Evolutionary conservation across 2,888 invertebrate species (phyloP).

Genomic region (Ormia ochracea): DNA sequence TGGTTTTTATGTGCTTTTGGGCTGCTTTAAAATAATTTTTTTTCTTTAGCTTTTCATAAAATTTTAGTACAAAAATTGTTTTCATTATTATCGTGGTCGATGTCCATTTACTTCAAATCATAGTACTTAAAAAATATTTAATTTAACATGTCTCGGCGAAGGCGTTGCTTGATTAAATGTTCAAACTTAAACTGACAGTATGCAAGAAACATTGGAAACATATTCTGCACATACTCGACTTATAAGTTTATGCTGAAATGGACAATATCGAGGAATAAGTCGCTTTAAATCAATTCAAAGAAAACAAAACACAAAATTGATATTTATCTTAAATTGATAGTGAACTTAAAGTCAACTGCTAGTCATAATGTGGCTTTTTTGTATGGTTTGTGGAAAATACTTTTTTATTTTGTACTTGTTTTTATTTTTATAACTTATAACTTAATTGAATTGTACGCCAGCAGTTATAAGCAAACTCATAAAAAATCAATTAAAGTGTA

Average conservation of each 20-base stretch:
- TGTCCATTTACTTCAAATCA: constrained; percentile 34
- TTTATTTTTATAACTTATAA: constrained; percentile 22
- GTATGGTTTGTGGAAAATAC: too few relatives aligned
- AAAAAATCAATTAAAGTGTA: constrained; percentile 38
- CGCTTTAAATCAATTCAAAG: constrained; percentile 5
- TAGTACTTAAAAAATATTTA: constrained; percentile 9
- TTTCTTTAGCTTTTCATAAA: not conserved
- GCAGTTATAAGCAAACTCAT: constrained; percentile 28
- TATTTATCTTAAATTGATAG: constrained; percentile 56
- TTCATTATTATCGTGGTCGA: constrained; percentile 33
- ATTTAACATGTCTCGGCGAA: constrained; percentile 44
- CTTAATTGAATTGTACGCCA: constrained; percentile 42
- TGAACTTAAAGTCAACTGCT: constrained; percentile 54
- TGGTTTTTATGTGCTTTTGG: too few relatives aligned
- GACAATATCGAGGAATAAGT: constrained; percentile 12
- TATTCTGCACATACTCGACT: not conserved
- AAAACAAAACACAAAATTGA: constrained; percentile 22
- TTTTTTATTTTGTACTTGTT: too few relatives aligned
- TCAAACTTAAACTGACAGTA: constrained; percentile 11
- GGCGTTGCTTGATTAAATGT: constrained; percentile 55
- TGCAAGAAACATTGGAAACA: constrained; percentile 14
- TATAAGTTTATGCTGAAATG: not conserved
- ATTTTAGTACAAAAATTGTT: constrained; percentile 11
- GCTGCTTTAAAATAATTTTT: constrained; percentile 40
- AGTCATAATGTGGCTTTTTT: constrained; percentile 9